A percentile compares a stretch with the other conserved stretches of the same genome.
phyloP scores from a whole-genome alignment of 2,888 invertebrate species.

The Geophilus truncorum region DNA sequence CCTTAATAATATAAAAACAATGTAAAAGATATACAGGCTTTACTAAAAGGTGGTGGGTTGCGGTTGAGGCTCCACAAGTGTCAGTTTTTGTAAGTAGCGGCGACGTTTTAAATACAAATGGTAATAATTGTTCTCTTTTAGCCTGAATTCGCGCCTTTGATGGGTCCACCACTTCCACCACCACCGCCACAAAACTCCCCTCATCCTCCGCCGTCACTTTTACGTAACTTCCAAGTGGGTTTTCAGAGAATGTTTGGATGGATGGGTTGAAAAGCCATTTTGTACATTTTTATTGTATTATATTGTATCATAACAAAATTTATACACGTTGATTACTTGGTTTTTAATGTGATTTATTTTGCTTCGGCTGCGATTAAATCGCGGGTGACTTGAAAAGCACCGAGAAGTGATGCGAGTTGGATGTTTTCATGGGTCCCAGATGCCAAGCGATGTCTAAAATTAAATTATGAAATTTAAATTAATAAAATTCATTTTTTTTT shows the following conservation, averaged over 20 bases:
- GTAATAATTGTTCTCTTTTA: neutral
- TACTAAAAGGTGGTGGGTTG: neutral
- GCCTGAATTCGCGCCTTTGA: neutral
- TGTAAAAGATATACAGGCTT: neutral
- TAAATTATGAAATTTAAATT: neutral
- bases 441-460: conserved; percentile 62
- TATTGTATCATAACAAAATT: conserved; percentile 6
- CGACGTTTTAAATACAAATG: neutral
- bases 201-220: neutral
- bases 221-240: neutral
- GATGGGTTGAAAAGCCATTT: neutral
- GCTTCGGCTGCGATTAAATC: conserved; percentile 45
- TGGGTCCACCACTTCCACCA: neutral
- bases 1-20: neutral
- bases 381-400: conserved; percentile 76
- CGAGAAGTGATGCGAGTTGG: conserved; percentile 80
- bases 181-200: neutral
- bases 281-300: neutral
- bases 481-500: no score
- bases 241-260: conserved; percentile 14
- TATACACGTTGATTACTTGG: neutral
- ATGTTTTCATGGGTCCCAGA: conserved; percentile 84
- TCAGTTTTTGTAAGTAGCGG: neutral
- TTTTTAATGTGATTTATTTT: neutral
- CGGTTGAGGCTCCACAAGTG: neutral